A percentile compares a stretch with the other conserved stretches of the same genome.
These are phyloP conservation scores for Oplegnathus fasciatus DNA, from an alignment of 2,113 vertebrate genomes.

Conservation along the genomic window DNA sequence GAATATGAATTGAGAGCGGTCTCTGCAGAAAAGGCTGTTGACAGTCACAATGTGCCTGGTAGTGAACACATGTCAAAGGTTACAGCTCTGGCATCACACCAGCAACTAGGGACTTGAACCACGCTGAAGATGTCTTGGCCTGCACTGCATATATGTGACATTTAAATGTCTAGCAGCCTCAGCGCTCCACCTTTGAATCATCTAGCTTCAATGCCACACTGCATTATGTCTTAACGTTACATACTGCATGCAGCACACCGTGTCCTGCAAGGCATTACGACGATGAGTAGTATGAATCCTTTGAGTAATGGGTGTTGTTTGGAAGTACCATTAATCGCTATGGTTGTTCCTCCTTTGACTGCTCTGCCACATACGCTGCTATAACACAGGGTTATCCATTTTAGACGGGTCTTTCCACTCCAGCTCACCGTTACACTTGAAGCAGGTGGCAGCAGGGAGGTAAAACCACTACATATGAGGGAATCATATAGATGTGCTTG, in stretches of 20 bases:
- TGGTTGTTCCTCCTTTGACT: background rate
- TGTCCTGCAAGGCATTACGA: too few relatives aligned
- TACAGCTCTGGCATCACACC: constrained; percentile 19
- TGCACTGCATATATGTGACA: constrained; percentile 6
- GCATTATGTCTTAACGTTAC: background rate
- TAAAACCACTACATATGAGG: background rate
- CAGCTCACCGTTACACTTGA: background rate
- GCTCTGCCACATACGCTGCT: background rate
- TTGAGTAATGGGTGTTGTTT: constrained; percentile 7
- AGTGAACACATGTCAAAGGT: constrained; percentile 14
- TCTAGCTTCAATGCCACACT: background rate
- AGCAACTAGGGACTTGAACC: background rate
- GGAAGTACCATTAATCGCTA: background rate
- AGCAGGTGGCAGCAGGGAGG: background rate
- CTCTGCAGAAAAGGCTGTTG: background rate
- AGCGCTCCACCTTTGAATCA: background rate
- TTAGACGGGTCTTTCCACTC: background rate
- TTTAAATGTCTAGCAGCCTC: constrained; percentile 16
- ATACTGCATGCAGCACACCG: constrained; percentile 7
- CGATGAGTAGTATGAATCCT: background rate
- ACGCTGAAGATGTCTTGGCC: background rate
- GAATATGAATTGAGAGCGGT: background rate
- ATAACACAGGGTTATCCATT: background rate
- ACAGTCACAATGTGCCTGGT: background rate
- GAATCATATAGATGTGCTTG: background rate